These are phyloP conservation scores for Sebastes kiyomatsui DNA, from an alignment of 2,797 vertebrate species.

Conservation along the genomic window DNA sequence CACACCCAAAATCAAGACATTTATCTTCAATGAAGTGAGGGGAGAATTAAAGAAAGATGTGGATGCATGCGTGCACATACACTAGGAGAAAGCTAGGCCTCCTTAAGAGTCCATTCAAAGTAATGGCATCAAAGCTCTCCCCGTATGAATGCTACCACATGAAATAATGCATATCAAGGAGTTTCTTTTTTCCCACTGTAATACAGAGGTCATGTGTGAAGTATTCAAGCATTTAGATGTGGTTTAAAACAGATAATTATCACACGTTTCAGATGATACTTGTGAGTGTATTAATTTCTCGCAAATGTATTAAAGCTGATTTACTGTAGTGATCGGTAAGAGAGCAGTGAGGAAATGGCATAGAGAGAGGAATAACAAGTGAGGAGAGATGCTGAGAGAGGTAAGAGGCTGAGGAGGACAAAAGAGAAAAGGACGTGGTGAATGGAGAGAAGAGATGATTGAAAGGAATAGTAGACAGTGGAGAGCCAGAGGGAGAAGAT, in stretches of 20 bases:
- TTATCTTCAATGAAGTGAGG: constrained; percentile 62
- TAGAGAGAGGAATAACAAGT: not conserved
- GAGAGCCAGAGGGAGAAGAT: not conserved
- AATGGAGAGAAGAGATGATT: not conserved
- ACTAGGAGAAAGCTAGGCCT: not conserved
- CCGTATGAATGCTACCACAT: constrained; percentile 15
- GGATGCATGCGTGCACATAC: constrained; percentile 11
- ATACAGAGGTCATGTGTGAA: not conserved
- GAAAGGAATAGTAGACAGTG: not conserved
- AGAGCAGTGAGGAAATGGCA: not conserved
- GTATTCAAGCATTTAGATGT: constrained; percentile 5
- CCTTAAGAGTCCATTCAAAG: constrained; percentile 35
- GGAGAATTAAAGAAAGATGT: constrained; percentile 41
- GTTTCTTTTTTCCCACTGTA: not conserved
- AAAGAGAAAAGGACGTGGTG: not conserved
- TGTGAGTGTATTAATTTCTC: not conserved
- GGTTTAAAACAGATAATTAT: not conserved
- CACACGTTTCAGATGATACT: not conserved
- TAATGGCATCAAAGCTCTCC: constrained; percentile 47
- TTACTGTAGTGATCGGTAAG: not conserved
- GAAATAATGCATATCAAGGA: constrained; percentile 25
- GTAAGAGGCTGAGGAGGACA: not conserved
- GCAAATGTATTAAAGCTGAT: not conserved
- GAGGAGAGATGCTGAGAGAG: not conserved
- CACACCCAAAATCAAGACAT: constrained; percentile 63